phyloP scores from a whole-genome alignment of 2,797 vertebrate species.

The Rhinogobio ventralis region DNA sequence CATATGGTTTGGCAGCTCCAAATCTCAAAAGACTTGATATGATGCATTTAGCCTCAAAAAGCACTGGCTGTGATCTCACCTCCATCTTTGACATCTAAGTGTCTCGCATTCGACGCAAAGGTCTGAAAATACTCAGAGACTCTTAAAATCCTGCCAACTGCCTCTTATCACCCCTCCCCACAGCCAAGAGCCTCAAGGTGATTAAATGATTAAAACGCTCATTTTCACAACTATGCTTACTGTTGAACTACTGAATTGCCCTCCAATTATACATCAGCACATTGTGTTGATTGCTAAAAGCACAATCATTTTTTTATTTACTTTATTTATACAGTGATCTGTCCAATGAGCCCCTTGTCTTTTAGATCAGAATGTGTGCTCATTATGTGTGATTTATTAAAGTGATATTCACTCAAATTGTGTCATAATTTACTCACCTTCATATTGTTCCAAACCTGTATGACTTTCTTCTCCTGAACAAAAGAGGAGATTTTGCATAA shows the following conservation, averaged over 20 bases:
- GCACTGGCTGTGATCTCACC: conserved; percentile 4
- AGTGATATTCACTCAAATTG: neutral
- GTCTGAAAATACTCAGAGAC: conserved; percentile 7
- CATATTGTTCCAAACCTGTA: neutral
- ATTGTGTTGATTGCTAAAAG: conserved; percentile 7
- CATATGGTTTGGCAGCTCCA: neutral
- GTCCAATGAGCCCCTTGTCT: neutral
- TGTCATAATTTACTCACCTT: neutral
- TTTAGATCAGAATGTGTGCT: neutral
- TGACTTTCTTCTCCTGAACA: neutral
- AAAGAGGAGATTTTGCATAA: neutral
- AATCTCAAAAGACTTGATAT: neutral
- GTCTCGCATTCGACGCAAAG: neutral
- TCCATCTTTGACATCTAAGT: conserved; percentile 12
- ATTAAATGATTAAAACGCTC: neutral
- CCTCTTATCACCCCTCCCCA: neutral
- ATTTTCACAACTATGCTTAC: conserved; percentile 1
- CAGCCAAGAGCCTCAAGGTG: neutral
- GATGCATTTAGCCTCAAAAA: neutral
- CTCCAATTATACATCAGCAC: neutral
- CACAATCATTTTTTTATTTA: neutral
- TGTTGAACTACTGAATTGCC: conserved; percentile 4
- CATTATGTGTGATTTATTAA: conserved; percentile 2
- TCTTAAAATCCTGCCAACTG: neutral
- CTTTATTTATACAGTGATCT: neutral